Evolutionary conservation across 2,888 invertebrate genomes (phyloP).

Genomic region (Autographa gamma): DNA sequence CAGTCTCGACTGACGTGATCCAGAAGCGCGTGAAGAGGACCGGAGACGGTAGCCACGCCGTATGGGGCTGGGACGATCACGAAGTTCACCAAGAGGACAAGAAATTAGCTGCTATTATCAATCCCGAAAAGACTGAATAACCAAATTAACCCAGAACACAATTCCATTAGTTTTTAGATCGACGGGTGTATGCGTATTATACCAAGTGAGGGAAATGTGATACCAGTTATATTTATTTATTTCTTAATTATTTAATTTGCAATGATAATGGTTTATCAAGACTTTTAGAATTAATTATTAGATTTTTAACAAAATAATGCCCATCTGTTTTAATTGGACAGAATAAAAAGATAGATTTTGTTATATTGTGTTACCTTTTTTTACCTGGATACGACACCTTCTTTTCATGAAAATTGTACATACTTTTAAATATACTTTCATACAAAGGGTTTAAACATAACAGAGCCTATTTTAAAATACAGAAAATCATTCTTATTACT

Average conservation of each 20-base stretch:
- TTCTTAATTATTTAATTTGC: conserved; percentile 45
- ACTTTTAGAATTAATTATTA: conserved; percentile 50
- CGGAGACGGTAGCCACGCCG: conserved; percentile 92
- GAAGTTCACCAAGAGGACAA: conserved; percentile 62
- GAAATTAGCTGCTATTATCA: conserved; percentile 62
- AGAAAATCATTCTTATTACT: too few relatives aligned
- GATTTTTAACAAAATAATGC: conserved; percentile 36
- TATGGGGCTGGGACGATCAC: conserved; percentile 92
- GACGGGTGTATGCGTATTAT: conserved; percentile 42
- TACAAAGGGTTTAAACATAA: conserved; percentile 3
- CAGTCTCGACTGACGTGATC: conserved; percentile 92
- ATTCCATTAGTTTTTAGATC: conserved; percentile 36
- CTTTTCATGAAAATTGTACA: too few relatives aligned
- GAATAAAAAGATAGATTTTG: conserved; percentile 40
- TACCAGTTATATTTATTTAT: conserved; percentile 52
- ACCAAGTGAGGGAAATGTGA: conserved; percentile 51
- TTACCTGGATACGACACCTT: too few relatives aligned
- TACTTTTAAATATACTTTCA: neutral
- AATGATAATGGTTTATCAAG: conserved; percentile 39
- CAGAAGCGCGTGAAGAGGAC: conserved; percentile 92
- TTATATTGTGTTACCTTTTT: neutral
- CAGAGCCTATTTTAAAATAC: too few relatives aligned
- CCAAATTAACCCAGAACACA: conserved; percentile 24
- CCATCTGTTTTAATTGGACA: conserved; percentile 43
- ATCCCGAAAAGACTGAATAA: conserved; percentile 70